Conservation (phyloP, 2,888 invertebrate species). For the Drosophila tanythrix region DNA sequence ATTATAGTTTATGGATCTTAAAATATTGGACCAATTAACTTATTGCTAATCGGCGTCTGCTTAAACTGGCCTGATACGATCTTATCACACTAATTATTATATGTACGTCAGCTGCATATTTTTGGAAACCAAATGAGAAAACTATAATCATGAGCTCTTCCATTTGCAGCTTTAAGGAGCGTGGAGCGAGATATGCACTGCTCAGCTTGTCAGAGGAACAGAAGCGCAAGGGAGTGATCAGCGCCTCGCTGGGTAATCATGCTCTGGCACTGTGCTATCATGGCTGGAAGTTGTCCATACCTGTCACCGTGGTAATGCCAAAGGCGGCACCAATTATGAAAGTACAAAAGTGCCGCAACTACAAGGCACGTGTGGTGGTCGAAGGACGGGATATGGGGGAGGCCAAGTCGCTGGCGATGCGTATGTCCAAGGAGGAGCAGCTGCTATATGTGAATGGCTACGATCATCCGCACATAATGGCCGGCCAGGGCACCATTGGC, state of each 20-base stretch:
- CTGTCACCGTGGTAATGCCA: slow-evolving; percentile 97
- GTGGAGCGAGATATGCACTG: slow-evolving; percentile 95
- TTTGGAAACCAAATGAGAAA: neutral
- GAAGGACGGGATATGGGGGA: slow-evolving; percentile 93
- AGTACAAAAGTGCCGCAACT: slow-evolving; percentile 93
- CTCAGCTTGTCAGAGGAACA: slow-evolving; percentile 90
- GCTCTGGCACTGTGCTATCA: slow-evolving; percentile 93
- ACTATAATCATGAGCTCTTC: neutral
- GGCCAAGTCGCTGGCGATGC: slow-evolving; percentile 92
- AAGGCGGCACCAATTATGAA: slow-evolving; percentile 98
- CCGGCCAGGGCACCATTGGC: slow-evolving; percentile 97
- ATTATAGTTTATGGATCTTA: slow-evolving; percentile 31
- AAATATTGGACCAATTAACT: slow-evolving; percentile 43
- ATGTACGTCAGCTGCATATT: neutral
- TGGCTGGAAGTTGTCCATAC: slow-evolving; percentile 89
- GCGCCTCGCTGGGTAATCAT: slow-evolving; percentile 97
- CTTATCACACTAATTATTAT: neutral
- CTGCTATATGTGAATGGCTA: slow-evolving; percentile 96
- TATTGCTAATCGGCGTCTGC: slow-evolving; percentile 40
- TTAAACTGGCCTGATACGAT: slow-evolving; percentile 5
- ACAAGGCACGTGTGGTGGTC: slow-evolving; percentile 92
- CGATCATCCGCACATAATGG: slow-evolving; percentile 97
- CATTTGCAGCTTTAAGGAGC: slow-evolving; percentile 93
- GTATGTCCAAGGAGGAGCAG: slow-evolving; percentile 89
- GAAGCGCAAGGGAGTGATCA: slow-evolving; percentile 92